These are phyloP conservation scores for Ginglymostoma cirratum DNA, from an alignment of 2,113 vertebrate species.

Conservation along the genomic window DNA sequence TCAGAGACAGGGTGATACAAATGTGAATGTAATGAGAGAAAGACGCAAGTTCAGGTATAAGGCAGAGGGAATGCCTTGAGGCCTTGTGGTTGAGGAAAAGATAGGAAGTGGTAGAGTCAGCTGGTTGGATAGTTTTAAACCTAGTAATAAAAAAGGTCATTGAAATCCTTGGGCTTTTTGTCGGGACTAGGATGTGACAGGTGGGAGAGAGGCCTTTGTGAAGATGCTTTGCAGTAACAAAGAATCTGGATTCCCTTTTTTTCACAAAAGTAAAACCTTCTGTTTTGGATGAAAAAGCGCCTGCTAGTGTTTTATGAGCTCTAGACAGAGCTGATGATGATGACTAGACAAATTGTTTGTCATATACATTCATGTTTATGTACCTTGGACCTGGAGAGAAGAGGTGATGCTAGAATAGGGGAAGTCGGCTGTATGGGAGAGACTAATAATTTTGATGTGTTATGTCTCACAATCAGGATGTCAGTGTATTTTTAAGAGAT, in stretches of 20 bases:
- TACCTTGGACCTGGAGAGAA: background rate
- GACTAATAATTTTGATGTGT: no score
- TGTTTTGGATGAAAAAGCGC: background rate
- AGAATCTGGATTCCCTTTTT: no score
- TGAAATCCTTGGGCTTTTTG: background rate
- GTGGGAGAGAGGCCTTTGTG: background rate
- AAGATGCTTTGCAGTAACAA: no score
- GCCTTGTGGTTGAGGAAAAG: background rate
- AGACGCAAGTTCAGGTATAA: background rate
- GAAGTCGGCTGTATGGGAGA: no score
- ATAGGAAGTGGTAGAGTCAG: background rate
- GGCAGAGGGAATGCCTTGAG: background rate
- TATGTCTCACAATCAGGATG: no score
- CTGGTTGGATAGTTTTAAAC: background rate
- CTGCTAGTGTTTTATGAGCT: background rate
- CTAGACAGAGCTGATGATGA: background rate
- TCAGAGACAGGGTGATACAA: background rate
- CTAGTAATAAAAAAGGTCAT: background rate
- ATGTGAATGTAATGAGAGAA: background rate
- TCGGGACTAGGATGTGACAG: background rate
- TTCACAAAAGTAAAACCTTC: no score
- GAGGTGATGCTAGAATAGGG: background rate
- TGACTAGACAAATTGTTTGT: background rate
- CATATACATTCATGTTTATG: background rate
- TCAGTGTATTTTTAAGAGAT: no score